These are phyloP conservation scores for Ennomos quercinarius DNA, from an alignment of 2,888 invertebrate genomes.

Conservation along the genomic window DNA sequence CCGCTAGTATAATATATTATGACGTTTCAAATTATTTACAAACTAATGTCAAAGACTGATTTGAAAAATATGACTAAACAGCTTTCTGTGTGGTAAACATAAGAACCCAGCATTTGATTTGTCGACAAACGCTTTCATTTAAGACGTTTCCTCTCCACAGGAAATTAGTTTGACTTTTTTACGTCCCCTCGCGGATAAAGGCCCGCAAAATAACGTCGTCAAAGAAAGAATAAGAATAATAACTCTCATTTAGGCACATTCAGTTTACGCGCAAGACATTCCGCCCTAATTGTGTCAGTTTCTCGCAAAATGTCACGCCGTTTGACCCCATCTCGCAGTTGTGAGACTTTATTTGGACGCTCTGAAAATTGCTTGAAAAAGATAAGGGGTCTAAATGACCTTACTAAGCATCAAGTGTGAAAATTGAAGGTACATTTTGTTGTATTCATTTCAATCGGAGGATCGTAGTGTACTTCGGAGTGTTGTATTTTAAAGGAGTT, in stretches of 20 bases:
- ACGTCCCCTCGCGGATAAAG: constrained; percentile 36
- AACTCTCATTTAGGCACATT: constrained; percentile 44
- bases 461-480: no score
- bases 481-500: neutral
- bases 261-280: constrained; percentile 43
- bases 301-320: constrained; percentile 37
- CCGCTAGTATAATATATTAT: no score
- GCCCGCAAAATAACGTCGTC: constrained; percentile 41
- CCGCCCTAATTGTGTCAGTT: constrained; percentile 42
- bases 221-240: constrained; percentile 45
- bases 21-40: no score
- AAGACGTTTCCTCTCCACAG: constrained; percentile 9
- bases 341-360: constrained; percentile 40
- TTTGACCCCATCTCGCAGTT: constrained; percentile 42
- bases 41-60: no score
- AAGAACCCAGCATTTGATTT: constrained; percentile 1
- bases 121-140: constrained; percentile 12
- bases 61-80: no score
- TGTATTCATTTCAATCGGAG: constrained; percentile 8
- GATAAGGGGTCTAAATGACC: constrained; percentile 30
- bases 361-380: constrained; percentile 29
- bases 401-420: constrained; percentile 18
- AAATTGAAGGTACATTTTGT: constrained; percentile 20
- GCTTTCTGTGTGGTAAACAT: no score
- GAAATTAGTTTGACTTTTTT: constrained; percentile 44